Base-by-base conservation (phyloP, 2,888 invertebrate genomes). In the Icerya purchasi region DNA sequence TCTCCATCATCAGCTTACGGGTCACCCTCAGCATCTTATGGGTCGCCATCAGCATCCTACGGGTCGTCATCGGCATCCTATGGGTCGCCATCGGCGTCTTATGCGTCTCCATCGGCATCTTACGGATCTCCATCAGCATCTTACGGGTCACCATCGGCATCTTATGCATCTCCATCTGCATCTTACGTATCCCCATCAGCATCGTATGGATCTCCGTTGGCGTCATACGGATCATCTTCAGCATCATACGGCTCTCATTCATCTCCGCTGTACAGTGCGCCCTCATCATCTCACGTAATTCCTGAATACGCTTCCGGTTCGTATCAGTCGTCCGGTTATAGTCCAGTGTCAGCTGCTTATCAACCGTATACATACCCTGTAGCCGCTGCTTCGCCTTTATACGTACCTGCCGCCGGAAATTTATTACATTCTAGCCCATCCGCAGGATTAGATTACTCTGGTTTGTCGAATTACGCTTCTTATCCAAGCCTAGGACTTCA, bases 91-190 rank as follows among this genome's bases (percentile, higher is more conserved):
- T 52, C 60, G 23, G 25, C 36, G 19, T 36, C 52, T 21, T 56
- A 53, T n/a, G 36, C n/a, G 24, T 3, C 56, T n/a, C 51, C 60
- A 21, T 22, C 36, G 51, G 36, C 50, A 22, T 18, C 3, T 10
- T 54, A 24, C 56, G 59, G 51, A 19, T 55, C 36, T 23, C 60
- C 22, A 49, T 51, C 56, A 20, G 53, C 57, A 20, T 21, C 24
- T 10, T 53, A 50, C 52, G n/a, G n/a, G n/a, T n/a, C n/a, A n/a
- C n/a, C n/a, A n/a, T n/a, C n/a, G n/a, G n/a, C n/a, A n/a, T n/a
- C n/a, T n/a, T n/a, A n/a, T n/a, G n/a, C n/a, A n/a, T n/a, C n/a
- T n/a, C n/a, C 51, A 14, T 52, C 60, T 19, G 25, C 36, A n/a
- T 36, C 52, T 21, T 56, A 53, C 21, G 36, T 18, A 22, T 3